Evolutionary conservation across 2,797 vertebrate genomes (phyloP), one percentile per base, ranked within the genome.

Genomic region (Tauraco hartlaubi): DNA sequence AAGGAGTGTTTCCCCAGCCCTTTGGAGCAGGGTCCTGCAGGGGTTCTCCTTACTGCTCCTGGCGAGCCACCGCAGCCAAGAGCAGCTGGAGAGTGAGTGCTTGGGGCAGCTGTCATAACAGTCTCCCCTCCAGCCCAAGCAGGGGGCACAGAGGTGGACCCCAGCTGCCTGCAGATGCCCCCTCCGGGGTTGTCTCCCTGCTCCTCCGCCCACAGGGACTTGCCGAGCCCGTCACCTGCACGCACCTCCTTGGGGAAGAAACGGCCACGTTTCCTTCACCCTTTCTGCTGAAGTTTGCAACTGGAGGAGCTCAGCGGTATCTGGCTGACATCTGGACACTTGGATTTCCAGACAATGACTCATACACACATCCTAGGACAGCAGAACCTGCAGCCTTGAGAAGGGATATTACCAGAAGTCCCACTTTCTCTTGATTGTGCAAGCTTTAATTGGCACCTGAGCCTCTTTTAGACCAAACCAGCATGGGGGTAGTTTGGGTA

Each of bases 291-390:
- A 26, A 85, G 86, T 55, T 37, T 23, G 79, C 83, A 78, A 6
- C n/a, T 48, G 14, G 5, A 68, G 54, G 54, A 76, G 91, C 12
- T 56, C 79, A 2, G 79, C 69, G 3, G 83, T 6, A 71, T 93
- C 94, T 87, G 92, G 94, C 19, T 64, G 88, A 95, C 94, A 95
- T 89, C 92, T 93, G 96, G 95, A 91, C 88, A 93, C 77, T 91
- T 59, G 77, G 81, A 96, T 97, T 95, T 94, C 89, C 95, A 96
- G 96, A 94, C 94, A 95, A 20, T 96, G 96, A 95, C 95, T 96
- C 95, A 94, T 6, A 22, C 76, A 46, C 66, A 4, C 82, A 76
- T 92, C 90, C 96, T 73, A 85, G 87, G 96, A 91, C 85, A 63
- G 91, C 90, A 54, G 54, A 78, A 89, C 72, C 91, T 83, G 85